A percentile compares a stretch with the other conserved stretches of the same genome.
Evolutionary conservation across 1,140 invertebrate genomes (phyloP).

Genomic region (Solen grandis): DNA sequence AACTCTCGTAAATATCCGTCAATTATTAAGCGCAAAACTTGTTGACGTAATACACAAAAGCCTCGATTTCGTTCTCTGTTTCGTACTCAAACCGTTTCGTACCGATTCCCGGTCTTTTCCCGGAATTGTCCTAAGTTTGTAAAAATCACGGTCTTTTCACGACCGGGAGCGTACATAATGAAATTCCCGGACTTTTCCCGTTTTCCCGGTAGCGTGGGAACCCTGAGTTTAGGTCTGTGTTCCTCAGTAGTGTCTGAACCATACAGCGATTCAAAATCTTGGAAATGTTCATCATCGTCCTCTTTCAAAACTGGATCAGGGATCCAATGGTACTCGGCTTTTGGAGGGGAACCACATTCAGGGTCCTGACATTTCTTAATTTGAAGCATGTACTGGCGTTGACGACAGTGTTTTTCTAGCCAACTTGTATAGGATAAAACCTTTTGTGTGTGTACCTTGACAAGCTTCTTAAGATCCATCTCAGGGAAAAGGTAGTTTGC

Average conservation of each 20-base stretch:
- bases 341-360: not conserved
- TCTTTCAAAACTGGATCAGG: slow-evolving; percentile 1
- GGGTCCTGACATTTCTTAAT: not conserved
- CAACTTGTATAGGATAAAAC: slow-evolving; percentile 5
- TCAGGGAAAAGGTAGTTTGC: slow-evolving; percentile 2
- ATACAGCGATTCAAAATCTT: not conserved
- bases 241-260: slow-evolving; percentile 5
- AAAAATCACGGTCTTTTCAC: no score
- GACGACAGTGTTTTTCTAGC: not conserved
- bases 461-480: slow-evolving; percentile 6
- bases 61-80: no score
- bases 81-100: no score
- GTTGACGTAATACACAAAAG: no score
- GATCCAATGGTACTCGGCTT: not conserved
- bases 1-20: no score
- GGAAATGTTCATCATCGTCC: not conserved
- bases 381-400: not conserved
- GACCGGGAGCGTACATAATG: no score
- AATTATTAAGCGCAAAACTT: no score
- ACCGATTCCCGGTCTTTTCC: no score
- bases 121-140: no score
- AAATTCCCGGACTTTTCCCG: no score
- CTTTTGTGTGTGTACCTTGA: slow-evolving; percentile 4
- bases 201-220: no score
- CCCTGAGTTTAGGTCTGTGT: slow-evolving; percentile 1